These are phyloP conservation scores for Proisotoma minuta DNA, from an alignment of 2,888 invertebrate species.

Conservation along the genomic window DNA sequence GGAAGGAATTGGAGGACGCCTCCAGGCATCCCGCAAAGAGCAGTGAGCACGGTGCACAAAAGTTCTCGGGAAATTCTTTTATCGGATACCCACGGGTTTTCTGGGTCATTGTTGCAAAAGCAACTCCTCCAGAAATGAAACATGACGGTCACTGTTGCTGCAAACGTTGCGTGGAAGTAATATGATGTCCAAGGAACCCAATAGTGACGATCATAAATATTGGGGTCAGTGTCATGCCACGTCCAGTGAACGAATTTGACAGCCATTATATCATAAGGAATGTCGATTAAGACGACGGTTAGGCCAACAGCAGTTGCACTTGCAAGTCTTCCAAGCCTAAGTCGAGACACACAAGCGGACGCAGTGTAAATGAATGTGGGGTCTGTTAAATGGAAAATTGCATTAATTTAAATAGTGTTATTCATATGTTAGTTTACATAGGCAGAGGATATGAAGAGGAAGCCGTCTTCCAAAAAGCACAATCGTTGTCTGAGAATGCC, in stretches of 20 bases:
- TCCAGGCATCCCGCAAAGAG: slow-evolving; percentile 65
- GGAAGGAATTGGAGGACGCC: slow-evolving; percentile 68
- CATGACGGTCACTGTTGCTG: slow-evolving; percentile 66
- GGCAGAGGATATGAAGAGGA: slow-evolving; percentile 66
- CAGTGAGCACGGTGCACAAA: slow-evolving; percentile 58
- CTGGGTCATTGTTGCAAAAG: slow-evolving; percentile 37
- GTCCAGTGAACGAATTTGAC: slow-evolving; percentile 77
- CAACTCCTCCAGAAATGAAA: slow-evolving; percentile 59
- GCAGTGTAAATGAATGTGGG: slow-evolving; percentile 56
- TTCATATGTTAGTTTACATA: slow-evolving; percentile 56
- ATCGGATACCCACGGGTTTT: slow-evolving; percentile 40
- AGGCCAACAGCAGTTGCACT: slow-evolving; percentile 59
- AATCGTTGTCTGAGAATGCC: slow-evolving; percentile 73
- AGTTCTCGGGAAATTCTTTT: slow-evolving; percentile 54
- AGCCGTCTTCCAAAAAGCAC: slow-evolving; percentile 66
- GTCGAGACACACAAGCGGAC: slow-evolving; percentile 53
- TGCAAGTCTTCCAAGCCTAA: slow-evolving; percentile 54
- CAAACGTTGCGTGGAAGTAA: slow-evolving; percentile 73
- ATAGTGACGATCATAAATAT: slow-evolving; percentile 67
- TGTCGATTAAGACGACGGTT: slow-evolving; percentile 65
- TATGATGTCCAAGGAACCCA: slow-evolving; percentile 81
- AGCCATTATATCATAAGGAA: slow-evolving; percentile 73
- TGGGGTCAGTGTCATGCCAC: slow-evolving; percentile 74
- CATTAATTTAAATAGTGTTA: background rate
- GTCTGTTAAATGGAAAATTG: slow-evolving; percentile 49